These are phyloP conservation scores for Zosterops hypoxanthus DNA, from an alignment of 2,113 vertebrate species.

Conservation along the genomic window DNA sequence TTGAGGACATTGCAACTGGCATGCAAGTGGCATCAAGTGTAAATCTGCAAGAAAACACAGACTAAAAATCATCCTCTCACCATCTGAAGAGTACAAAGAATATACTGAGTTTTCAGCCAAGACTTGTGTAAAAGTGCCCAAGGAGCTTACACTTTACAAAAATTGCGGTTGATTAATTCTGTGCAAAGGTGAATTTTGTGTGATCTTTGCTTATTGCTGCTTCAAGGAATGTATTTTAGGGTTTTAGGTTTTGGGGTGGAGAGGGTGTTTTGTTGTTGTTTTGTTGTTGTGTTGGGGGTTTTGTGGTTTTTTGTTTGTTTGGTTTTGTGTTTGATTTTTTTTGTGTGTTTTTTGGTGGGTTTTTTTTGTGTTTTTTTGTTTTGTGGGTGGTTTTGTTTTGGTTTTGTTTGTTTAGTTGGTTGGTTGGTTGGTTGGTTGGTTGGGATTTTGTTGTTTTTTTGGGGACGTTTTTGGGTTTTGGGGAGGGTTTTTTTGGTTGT, in stretches of 20 bases:
- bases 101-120: not conserved
- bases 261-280: not conserved
- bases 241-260: too few relatives aligned
- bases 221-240: not conserved
- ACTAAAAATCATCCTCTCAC: not conserved
- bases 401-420: too few relatives aligned
- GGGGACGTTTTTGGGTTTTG: not conserved
- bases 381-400: too few relatives aligned
- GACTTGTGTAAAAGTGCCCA: not conserved
- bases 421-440: too few relatives aligned
- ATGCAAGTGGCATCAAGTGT: not conserved
- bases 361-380: too few relatives aligned
- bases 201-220: not conserved
- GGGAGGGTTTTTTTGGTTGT: not conserved
- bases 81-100: not conserved
- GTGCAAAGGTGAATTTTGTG: not conserved
- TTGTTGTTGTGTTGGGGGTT: too few relatives aligned
- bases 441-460: too few relatives aligned
- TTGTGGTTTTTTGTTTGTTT: not conserved
- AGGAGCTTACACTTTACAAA: not conserved
- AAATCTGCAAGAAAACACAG: not conserved
- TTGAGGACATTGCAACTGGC: not conserved
- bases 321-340: too few relatives aligned
- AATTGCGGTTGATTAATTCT: not conserved
- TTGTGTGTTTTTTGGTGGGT: too few relatives aligned